These are phyloP conservation scores for Caenorhabditis wallacei DNA, from an alignment of 2,888 invertebrate species.

Conservation along the genomic window DNA sequence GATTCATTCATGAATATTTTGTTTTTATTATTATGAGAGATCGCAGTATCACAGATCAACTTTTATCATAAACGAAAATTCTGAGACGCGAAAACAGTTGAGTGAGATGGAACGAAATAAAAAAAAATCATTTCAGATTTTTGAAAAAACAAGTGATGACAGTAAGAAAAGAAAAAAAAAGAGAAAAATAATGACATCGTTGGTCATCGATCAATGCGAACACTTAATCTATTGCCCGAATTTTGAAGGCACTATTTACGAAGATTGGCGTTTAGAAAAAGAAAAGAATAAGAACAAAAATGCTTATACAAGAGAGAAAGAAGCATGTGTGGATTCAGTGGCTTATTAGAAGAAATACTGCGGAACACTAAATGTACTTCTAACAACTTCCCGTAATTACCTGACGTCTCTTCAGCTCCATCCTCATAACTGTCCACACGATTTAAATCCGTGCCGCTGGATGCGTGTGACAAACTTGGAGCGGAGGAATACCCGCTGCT, in stretches of 20 bases:
- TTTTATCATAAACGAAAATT: no score
- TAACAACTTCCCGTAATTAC: slow-evolving; percentile 38
- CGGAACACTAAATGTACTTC: neutral
- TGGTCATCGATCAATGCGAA: neutral
- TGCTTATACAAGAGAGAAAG: no score
- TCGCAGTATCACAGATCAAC: no score
- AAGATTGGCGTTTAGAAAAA: neutral
- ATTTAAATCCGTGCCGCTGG: slow-evolving; percentile 45
- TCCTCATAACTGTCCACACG: slow-evolving; percentile 26
- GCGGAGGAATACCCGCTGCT: slow-evolving; percentile 67
- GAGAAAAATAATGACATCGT: neutral
- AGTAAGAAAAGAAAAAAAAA: neutral
- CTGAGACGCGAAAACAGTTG: no score
- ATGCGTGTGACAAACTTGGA: slow-evolving; percentile 44
- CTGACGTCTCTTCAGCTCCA: slow-evolving; percentile 30
- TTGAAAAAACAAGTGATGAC: neutral
- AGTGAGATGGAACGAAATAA: neutral
- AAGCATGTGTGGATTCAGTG: neutral
- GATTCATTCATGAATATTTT: no score
- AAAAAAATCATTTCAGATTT: neutral
- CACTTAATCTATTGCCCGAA: neutral
- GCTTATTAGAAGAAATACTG: neutral
- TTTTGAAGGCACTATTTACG: neutral
- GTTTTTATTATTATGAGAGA: no score
- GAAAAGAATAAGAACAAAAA: neutral